These are phyloP conservation scores for Mactromeris polynyma DNA, from an alignment of 2,888 invertebrate species.

Conservation along the genomic window DNA sequence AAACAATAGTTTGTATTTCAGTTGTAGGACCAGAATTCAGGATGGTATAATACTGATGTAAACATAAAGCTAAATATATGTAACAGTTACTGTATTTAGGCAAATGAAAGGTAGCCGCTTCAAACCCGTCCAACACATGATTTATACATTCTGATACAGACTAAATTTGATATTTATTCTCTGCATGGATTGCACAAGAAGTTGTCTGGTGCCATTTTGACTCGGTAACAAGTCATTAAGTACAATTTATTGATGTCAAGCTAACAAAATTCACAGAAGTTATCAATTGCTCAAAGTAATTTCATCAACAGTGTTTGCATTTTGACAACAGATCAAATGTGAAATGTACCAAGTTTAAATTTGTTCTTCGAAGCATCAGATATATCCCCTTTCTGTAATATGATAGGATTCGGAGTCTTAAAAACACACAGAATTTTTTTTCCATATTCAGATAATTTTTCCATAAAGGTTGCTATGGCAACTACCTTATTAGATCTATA, in stretches of 20 bases:
- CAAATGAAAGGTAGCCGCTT: too few relatives aligned
- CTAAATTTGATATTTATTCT: not conserved
- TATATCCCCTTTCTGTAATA: not conserved
- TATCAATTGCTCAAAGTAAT: not conserved
- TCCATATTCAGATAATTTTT: not conserved
- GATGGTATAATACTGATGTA: too few relatives aligned
- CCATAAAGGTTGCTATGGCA: not conserved
- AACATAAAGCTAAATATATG: too few relatives aligned
- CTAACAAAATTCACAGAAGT: not conserved
- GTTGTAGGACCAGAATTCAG: too few relatives aligned
- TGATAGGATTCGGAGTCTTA: not conserved
- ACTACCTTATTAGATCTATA: not conserved
- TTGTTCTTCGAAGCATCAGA: not conserved
- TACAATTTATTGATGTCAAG: not conserved
- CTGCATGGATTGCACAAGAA: not conserved
- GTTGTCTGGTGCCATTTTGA: not conserved
- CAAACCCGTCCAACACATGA: too few relatives aligned
- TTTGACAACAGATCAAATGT: not conserved
- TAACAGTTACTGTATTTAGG: too few relatives aligned
- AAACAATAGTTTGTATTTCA: too few relatives aligned
- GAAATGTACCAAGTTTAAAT: not conserved
- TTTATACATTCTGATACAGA: too few relatives aligned
- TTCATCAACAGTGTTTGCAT: not conserved
- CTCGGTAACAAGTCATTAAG: not conserved
- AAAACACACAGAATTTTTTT: not conserved